Evolutionary conservation across 2,797 vertebrate genomes (phyloP).

Genomic region (Ibycter americanus): DNA sequence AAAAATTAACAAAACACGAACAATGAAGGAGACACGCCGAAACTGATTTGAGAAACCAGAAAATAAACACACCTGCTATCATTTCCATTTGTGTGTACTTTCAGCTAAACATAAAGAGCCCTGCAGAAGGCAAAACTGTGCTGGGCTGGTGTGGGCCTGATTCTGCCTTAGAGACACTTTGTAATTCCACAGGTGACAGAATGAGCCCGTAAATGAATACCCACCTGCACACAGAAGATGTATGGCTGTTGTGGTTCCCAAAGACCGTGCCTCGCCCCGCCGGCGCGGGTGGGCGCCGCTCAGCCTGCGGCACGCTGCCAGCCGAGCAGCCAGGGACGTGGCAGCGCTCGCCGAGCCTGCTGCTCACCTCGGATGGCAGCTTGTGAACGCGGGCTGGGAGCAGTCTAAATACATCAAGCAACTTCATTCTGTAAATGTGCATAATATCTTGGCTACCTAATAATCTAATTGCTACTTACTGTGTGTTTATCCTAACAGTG

Average conservation of each 20-base stretch:
- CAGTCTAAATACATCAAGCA: not conserved
- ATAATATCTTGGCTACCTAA: not conserved
- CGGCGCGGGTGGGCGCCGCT: not conserved
- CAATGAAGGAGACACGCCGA: not conserved
- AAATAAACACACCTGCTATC: not conserved
- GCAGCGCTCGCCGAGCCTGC: not conserved
- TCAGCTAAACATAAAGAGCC: not conserved
- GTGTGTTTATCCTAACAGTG: not conserved
- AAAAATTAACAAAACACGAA: not conserved
- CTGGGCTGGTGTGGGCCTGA: not conserved
- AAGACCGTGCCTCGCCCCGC: not conserved
- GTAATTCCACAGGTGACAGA: not conserved
- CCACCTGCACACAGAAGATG: not conserved
- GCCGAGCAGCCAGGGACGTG: rapidly evolving
- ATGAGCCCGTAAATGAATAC: not conserved
- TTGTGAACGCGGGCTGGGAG: not conserved
- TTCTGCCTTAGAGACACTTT: not conserved
- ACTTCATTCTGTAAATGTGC: not conserved
- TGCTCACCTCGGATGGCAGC: not conserved
- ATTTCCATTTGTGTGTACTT: not conserved
- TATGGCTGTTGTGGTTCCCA: not conserved
- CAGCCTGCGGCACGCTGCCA: not conserved
- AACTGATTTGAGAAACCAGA: not conserved
- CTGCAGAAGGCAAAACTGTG: not conserved
- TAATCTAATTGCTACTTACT: not conserved